Percentiles rank a stretch among this genome's conserved stretches.
Conservation (phyloP, 1,140 invertebrate genomes). For the Semibalanus balanoides region DNA sequence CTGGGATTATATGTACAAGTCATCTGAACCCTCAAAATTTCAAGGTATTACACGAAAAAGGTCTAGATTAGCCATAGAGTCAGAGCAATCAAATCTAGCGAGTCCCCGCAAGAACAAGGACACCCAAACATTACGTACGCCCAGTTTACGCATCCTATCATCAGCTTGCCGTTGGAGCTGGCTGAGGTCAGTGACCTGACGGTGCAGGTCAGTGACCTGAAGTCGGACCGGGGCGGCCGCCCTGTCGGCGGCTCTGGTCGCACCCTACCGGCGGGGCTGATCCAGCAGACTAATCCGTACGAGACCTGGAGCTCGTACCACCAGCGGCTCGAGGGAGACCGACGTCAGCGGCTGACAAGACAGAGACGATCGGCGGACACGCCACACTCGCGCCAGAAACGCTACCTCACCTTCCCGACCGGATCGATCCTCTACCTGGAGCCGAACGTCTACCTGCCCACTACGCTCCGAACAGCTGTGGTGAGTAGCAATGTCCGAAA, state of each 20-base stretch:
- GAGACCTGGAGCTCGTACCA: not conserved
- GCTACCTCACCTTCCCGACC: conserved; percentile 20
- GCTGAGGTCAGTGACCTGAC: not conserved
- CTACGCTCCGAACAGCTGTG: not conserved
- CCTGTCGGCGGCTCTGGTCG: not conserved
- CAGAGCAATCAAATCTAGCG: no score
- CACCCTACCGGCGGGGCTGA: not conserved
- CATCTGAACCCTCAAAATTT: no score
- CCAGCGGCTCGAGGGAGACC: not conserved
- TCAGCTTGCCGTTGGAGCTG: no score
- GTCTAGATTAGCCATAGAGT: no score
- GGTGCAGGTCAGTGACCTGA: not conserved
- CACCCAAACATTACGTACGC: no score
- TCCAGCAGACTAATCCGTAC: not conserved
- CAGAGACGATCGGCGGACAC: not conserved
- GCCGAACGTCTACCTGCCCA: conserved; percentile 19
- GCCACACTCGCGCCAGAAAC: conserved; percentile 56
- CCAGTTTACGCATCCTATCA: no score
- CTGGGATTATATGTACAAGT: no score
- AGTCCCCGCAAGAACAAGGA: no score
- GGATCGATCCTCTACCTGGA: conserved; percentile 20
- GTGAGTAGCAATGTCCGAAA: not conserved
- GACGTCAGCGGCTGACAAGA: not conserved
- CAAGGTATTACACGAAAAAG: no score
- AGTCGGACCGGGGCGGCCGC: no score